Evolutionary conservation across 2,888 invertebrate species (phyloP).

Genomic region (Ormyrus nitidulus): DNA sequence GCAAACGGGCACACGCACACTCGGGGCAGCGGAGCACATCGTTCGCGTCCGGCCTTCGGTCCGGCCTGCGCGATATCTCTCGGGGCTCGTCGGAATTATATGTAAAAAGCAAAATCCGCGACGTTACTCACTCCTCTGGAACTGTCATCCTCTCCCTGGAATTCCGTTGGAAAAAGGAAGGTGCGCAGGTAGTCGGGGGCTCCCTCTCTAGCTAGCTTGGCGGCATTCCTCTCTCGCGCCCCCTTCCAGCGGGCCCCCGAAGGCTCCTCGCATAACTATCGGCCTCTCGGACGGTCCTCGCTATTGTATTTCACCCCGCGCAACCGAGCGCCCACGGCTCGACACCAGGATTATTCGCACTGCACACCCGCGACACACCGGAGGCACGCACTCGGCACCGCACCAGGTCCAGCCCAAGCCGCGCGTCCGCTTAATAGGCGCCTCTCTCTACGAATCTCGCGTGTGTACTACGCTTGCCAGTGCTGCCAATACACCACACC

Average conservation of each 20-base stretch:
- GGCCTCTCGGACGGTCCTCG: not conserved
- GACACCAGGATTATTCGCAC: no score
- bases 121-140: constrained; percentile 65
- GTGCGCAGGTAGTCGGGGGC: not conserved
- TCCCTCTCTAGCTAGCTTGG: not conserved
- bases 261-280: not conserved
- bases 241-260: no score
- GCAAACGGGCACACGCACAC: not conserved
- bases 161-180: constrained; percentile 29
- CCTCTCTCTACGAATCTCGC: not conserved
- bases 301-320: no score
- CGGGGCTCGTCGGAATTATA: not conserved
- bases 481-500: constrained; percentile 36
- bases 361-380: no score
- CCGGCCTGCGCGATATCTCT: not conserved
- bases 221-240: constrained; percentile 14
- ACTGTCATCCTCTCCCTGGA: constrained; percentile 62
- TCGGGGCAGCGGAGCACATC: not conserved
- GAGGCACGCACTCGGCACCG: not conserved
- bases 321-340: no score
- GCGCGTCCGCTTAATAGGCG: not conserved
- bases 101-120: not conserved
- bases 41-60: not conserved
- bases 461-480: constrained; percentile 15
- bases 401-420: not conserved